Base-by-base conservation (phyloP, 2,113 vertebrate genomes). In the Xiphophorus hellerii region DNA sequence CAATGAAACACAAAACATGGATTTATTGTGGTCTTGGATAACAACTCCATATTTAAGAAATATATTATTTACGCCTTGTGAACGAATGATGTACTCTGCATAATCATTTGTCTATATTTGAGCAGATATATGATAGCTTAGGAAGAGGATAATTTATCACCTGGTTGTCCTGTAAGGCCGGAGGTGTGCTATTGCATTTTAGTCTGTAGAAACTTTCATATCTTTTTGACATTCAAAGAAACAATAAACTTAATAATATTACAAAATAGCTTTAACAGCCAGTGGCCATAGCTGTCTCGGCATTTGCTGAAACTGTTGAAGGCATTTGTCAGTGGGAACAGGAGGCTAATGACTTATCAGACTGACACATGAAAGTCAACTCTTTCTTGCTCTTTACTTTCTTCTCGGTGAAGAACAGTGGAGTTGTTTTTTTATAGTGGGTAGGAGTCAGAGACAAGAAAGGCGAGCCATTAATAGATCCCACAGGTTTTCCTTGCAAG, bases 391-490 rank as follows among this genome's bases (percentile, higher is more conserved):
- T 42, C 33, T 82, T 66, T 62, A 37, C 76, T 68, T 66, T 30
- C 30, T 48, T 74, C 61, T 61, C 39, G 29, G 37, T 71, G 30
- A 81, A 77, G 22, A 85, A 71, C 54, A 67, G 65, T 54, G 17
- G 31, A 4, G 39, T 60, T 71, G 22, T 81, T 63, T 66, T 67
- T 64, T 20, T 69, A 86, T 65, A 51, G 82, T 69, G 54, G 66
- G 73, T 33, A 77, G 66, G 70, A 79, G 74, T 77, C 12, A 33
- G 60, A 73, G 39, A 81, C 69, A 63, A 77, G 42, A 68, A 71
- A 82, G 61, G 25, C 66, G 78, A 74, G 71, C 71, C 54, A 85
- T 83, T 69, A 76, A 84, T 73, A 51, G 78, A 73, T 77, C 77
- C 85, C 83, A 68, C 69, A 25, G 78, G 81, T 73, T 83, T 83